Base-by-base conservation (phyloP, 1,140 invertebrate species). In the Venustaconcha ellipsiformis region DNA sequence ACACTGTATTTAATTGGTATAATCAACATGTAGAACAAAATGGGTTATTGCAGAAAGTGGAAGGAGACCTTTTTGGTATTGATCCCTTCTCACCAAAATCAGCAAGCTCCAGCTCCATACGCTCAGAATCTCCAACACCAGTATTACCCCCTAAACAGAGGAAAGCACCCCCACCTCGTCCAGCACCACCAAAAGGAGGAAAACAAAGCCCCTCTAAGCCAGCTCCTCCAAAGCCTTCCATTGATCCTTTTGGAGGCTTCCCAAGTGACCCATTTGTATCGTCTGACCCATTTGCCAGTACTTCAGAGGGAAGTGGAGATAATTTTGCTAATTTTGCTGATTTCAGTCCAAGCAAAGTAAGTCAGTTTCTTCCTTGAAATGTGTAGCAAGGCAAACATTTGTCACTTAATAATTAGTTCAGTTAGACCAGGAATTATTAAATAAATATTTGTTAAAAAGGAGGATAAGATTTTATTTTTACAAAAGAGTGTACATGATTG, bases 91-190 rank as follows among this genome's bases (percentile, higher is more conserved):
- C 70, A 20, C 75, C 75, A 30, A 67, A 70, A 17, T 26, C 63
- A 63, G 64, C 68, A n/a, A 77, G 72, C 60, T 15, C 60, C 37
- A 37, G 3, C 37, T 37, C 37, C 37, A 48, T 48, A 20, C 70
- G 75, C 14, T 62, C 75, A 26, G 75, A 77, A 77, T 77, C 75
- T 65, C 75, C 75, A 14, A 57, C 57, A 37, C 75, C 75, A 60
- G 75, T 70, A 58, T 71, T 77, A 67, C 75, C 75, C 30, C 70
- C 75, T 14, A 77, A 77, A 77, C 75, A 77, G 68, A 77, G 72
- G 75, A 77, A 77, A 67, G 75, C 75, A 14, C 75, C 75, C n/a
- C 75, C 75, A 37, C 75, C 75, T 59, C 68, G 75, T 23, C 75
- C 75, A 11, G 75, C 75, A 57, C 75, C 75, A 15, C 75, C 75